These are phyloP conservation scores for Epinotia bilunana DNA, from an alignment of 2,888 invertebrate species.

Conservation along the genomic window DNA sequence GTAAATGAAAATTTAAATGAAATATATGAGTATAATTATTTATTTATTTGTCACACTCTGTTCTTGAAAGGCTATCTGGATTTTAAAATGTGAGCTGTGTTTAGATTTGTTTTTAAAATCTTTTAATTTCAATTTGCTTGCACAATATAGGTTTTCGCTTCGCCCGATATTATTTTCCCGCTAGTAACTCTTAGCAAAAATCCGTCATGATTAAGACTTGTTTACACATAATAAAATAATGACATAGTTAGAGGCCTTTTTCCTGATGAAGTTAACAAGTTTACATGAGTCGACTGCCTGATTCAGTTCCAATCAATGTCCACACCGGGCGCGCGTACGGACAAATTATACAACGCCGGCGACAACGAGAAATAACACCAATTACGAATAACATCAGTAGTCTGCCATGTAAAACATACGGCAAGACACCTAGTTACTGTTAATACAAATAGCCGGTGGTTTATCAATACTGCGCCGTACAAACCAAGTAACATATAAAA, in stretches of 20 bases:
- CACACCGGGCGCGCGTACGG: conserved; percentile 32
- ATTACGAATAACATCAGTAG: conserved; percentile 40
- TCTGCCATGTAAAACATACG: conserved; percentile 41
- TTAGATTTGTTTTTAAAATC: too few species aligned
- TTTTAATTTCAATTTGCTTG: not conserved
- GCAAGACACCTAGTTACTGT: conserved; percentile 34
- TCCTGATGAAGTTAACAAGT: conserved; percentile 54
- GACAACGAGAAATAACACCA: conserved; percentile 38
- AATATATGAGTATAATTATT: too few species aligned
- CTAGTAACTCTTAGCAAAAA: conserved; percentile 15
- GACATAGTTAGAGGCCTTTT: conserved; percentile 46
- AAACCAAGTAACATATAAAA: not conserved
- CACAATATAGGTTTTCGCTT: not conserved
- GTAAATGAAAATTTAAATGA: too few species aligned
- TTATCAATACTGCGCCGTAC: conserved; percentile 19
- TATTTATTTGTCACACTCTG: too few species aligned
- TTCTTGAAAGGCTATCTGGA: too few species aligned
- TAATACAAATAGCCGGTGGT: conserved; percentile 30
- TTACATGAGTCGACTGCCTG: conserved; percentile 48
- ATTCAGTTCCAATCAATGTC: conserved; percentile 54
- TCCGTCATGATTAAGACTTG: conserved; percentile 34
- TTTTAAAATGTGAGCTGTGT: too few species aligned
- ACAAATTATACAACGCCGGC: conserved; percentile 38
- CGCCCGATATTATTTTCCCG: not conserved
- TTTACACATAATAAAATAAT: conserved; percentile 40